Conservation (phyloP, 2,113 vertebrate species). For the Lamprologus ornatipinnis region DNA sequence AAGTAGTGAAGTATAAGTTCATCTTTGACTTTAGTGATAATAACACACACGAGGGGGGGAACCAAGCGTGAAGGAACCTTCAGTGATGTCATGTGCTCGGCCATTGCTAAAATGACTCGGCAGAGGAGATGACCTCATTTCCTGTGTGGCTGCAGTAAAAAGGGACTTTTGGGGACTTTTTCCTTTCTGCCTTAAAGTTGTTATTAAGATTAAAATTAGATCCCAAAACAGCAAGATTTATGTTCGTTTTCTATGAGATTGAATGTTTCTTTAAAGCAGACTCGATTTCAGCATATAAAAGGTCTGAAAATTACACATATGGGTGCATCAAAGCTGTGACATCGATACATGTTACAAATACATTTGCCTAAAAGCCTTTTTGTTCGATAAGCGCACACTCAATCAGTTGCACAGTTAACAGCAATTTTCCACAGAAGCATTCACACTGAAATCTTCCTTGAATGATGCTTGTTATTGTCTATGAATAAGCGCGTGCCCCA, state of each 20-base stretch:
- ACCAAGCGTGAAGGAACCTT: neutral
- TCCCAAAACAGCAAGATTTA: neutral
- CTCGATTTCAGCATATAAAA: neutral
- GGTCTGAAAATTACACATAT: neutral
- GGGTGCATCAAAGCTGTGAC: neutral
- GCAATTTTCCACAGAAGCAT: neutral
- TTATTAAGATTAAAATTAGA: neutral
- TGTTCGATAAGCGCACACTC: neutral
- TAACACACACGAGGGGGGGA: neutral
- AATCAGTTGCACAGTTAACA: neutral
- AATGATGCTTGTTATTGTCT: conserved; percentile 19
- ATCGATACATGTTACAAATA: neutral
- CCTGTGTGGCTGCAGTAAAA: conserved; percentile 1
- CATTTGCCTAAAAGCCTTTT: neutral
- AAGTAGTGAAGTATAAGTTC: neutral
- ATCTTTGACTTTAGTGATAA: neutral
- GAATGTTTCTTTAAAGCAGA: neutral
- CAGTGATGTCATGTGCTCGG: conserved; percentile 20
- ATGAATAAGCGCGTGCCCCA: conserved; percentile 17
- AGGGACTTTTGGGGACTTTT: conserved; percentile 11
- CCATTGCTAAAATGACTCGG: neutral
- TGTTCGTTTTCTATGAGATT: neutral
- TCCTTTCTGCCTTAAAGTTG: neutral
- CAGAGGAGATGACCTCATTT: conserved; percentile 51
- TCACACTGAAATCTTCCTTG: neutral